Base-by-base conservation (phyloP, 2,113 vertebrate genomes). In the Hydropotes inermis region DNA sequence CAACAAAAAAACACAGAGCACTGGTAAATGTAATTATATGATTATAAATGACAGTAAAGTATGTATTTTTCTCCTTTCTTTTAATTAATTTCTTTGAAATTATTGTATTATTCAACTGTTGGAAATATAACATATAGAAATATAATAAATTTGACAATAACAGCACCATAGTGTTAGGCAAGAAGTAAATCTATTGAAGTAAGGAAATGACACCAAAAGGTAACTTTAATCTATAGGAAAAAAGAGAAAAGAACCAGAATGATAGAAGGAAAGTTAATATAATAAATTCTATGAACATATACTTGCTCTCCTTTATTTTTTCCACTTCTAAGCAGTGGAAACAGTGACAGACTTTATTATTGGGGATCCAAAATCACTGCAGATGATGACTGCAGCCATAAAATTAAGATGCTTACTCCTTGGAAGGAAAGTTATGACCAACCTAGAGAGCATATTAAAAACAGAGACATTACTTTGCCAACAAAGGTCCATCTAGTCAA, bases 211-310 rank as follows among this genome's bases (percentile, higher is more conserved):
- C 3, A 94, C 30, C 85, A 64, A 19, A 79, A 86, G 52, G 27
- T 78, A 64, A 89, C 45, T 76, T 60, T 43, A 70, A 82, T 76
- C 25, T 82, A 81, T 5, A 76, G 17, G 21, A 58, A 81, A 36
- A 96, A 94, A 90, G 82, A 74, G 27, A 91, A 85, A 23, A 85
- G 27, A 92, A 87, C 12, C 33, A 94, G 85, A 86, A 94, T 88
- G 25, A 50, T 76, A 86, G 74, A 19, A 52, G 8, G 16, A 95
- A 85, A 45, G 55, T 60, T 76, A 97, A 94, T 57, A 55, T 74
- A 87, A 91, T 84, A 84, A 61, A 79, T n/a, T 83, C n/a, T 95
- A 67, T 76, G 87, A 88, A 57, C 36, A 94, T 52, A 95, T 39
- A 89, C 7, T 64, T 85, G 16, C 1, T 96, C 30, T 90, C 30